phyloP scores from a whole-genome alignment of 2,797 vertebrate species.

The Oryzias sinensis region DNA sequence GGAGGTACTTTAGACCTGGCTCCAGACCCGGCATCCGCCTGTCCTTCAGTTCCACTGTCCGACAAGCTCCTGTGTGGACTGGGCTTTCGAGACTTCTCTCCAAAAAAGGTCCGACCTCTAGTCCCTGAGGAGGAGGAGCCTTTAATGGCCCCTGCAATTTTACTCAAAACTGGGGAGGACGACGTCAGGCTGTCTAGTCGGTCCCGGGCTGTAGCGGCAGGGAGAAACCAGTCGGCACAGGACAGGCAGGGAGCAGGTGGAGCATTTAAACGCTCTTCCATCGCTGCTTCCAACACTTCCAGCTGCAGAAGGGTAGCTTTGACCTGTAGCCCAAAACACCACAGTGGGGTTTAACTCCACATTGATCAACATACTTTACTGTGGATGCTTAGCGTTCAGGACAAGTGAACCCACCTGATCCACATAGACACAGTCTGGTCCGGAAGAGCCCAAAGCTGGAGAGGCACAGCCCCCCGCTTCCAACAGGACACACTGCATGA shows the following conservation, averaged over 20 bases:
- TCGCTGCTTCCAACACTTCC: conserved; percentile 79
- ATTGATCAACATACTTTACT: neutral
- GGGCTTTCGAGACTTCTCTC: conserved; percentile 73
- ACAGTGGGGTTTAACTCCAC: neutral
- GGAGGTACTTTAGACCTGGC: conserved; percentile 31
- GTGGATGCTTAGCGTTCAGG: neutral
- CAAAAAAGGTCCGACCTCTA: conserved; percentile 75
- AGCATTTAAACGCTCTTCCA: conserved; percentile 82
- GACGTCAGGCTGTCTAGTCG: conserved; percentile 77
- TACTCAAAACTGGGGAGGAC: conserved; percentile 75
- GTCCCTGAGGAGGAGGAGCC: conserved; percentile 54
- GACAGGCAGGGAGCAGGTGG: conserved; percentile 82
- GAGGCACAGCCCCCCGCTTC: conserved; percentile 91
- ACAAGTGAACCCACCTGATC: conserved; percentile 78
- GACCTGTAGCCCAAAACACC: conserved; percentile 50
- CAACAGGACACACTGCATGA: conserved; percentile 89
- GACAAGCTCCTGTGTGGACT: conserved; percentile 80
- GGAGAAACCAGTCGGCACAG: conserved; percentile 91
- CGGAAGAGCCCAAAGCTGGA: conserved; percentile 82
- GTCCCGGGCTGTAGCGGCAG: conserved; percentile 71
- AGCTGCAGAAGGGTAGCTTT: conserved; percentile 90
- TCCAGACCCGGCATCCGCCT: conserved; percentile 46
- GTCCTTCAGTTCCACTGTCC: conserved; percentile 74
- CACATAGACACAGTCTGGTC: conserved; percentile 92
- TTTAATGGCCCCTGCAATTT: conserved; percentile 74